Conservation (phyloP, 2,888 invertebrate species). For the Helobdella robusta region DNA sequence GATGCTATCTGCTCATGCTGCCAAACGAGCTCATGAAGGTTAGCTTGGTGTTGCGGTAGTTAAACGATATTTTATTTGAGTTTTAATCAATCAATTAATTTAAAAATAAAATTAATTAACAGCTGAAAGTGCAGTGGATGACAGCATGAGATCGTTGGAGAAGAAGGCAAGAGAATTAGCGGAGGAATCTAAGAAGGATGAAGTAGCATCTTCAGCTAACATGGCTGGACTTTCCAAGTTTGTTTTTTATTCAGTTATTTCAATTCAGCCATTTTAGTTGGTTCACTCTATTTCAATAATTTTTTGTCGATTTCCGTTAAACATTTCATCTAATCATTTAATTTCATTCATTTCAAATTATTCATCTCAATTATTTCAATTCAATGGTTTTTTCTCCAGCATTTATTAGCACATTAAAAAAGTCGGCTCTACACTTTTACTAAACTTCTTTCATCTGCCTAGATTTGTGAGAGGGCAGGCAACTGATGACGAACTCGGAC, state of each 20-base stretch:
- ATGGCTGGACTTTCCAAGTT: neutral
- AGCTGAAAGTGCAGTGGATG: neutral
- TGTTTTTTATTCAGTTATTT: neutral
- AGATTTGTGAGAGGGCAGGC: conserved; percentile 41
- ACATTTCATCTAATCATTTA: neutral
- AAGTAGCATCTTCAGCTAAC: neutral
- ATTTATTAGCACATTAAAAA: too few species aligned
- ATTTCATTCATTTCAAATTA: too few species aligned
- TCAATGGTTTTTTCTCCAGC: too few species aligned
- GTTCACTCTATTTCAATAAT: neutral
- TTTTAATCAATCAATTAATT: neutral
- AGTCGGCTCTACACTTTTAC: too few species aligned
- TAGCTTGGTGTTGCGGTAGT: neutral
- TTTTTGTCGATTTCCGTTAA: neutral
- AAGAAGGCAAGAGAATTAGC: conserved; percentile 5
- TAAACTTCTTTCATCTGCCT: neutral
- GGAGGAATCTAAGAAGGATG: conserved; percentile 1
- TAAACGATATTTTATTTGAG: neutral
- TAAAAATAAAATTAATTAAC: neutral
- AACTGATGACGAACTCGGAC: conserved; percentile 45
- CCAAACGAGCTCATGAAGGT: conserved; percentile 37
- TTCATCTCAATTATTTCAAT: too few species aligned
- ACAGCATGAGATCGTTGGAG: conserved; percentile 22
- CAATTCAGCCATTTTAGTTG: neutral
- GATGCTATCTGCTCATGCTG: conserved; percentile 64